Base-by-base conservation (phyloP, 2,888 invertebrate species). In the Tiphia femorata region DNA sequence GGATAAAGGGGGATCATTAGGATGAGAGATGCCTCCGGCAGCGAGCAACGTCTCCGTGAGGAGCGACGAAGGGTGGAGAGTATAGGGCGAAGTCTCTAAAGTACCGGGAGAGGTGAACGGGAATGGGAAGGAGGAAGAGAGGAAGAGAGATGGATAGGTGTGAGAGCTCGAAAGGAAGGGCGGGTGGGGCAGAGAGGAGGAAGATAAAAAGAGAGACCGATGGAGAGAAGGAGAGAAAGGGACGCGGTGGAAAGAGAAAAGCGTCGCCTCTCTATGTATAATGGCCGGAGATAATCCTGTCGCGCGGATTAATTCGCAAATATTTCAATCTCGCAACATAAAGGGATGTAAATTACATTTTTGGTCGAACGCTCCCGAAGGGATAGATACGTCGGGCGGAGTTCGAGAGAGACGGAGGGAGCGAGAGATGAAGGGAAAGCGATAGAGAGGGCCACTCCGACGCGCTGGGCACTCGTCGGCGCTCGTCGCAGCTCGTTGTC, bases 281-380 rank as follows among this genome's bases (percentile, higher is more conserved):
- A 77, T 73, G 72, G 72, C 67, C 67, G 68, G 58, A 74, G 74
- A 79, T 79, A 80, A 80, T 81, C 79, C 75, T 70, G 72, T 75
- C 74, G 75, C 70, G 73, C 71, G 73, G 73, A 82, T 82, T 82
- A 82, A 83, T 80, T 80, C 79, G 75, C 79, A 78, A 80, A 82
- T 81, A 82, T 83, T 82, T 82, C 83, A 83, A 83, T 83, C 81
- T 81, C 80, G 70, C 68, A 71, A 76, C 78, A 82, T 81, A 81
- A 83, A 82, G 76, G 82, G 82, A 81, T 82, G 83, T 79, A 83
- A 82, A 83, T 83, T 81, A 82, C 81, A 81, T 82, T 82, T 82
- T 83, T 80, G 80, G 79, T 80, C 73, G 75, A 82, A 75, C 78
- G 80, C 78, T 73, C 77, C 64, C 67, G 68, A 59, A 67, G 64